Evolutionary conservation across 2,113 vertebrate genomes (phyloP).

Genomic region (Caranx melampygus): DNA sequence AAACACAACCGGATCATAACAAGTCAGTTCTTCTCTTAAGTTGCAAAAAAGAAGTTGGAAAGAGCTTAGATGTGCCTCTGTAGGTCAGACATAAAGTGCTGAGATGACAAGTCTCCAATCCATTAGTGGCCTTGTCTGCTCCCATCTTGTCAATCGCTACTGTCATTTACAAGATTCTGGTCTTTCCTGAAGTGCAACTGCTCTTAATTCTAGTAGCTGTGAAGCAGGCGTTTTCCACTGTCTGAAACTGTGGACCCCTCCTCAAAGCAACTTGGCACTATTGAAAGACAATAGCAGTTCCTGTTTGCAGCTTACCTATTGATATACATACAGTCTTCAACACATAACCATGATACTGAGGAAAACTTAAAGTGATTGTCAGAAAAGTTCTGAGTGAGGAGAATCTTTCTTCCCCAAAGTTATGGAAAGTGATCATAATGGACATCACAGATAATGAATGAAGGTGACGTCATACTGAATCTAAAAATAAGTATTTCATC

Average conservation of each 20-base stretch:
- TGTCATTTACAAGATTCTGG: constrained; percentile 36
- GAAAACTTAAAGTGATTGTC: not conserved
- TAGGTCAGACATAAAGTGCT: constrained; percentile 52
- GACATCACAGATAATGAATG: not conserved
- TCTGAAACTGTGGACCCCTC: not conserved
- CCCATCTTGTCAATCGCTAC: constrained; percentile 49
- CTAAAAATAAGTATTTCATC: not conserved
- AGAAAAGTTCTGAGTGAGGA: not conserved
- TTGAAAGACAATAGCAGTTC: not conserved
- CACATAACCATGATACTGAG: not conserved
- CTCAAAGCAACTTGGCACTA: not conserved
- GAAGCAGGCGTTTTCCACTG: not conserved
- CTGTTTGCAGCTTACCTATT: not conserved
- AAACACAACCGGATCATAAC: not conserved
- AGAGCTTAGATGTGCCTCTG: constrained; percentile 46
- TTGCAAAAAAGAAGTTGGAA: constrained; percentile 44
- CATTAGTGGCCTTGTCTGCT: constrained; percentile 66
- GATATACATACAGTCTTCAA: not conserved
- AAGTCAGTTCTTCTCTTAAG: constrained; percentile 23
- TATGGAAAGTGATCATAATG: not conserved
- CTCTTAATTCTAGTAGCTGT: constrained; percentile 5
- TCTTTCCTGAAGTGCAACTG: constrained; percentile 25
- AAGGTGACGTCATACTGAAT: not conserved
- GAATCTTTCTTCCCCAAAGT: not conserved
- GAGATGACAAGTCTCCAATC: constrained; percentile 58